A percentile compares a stretch with the other conserved stretches of the same genome.
These are phyloP conservation scores for Porites rus DNA, from an alignment of 92 coral and sea anemone species.

Conservation along the genomic window DNA sequence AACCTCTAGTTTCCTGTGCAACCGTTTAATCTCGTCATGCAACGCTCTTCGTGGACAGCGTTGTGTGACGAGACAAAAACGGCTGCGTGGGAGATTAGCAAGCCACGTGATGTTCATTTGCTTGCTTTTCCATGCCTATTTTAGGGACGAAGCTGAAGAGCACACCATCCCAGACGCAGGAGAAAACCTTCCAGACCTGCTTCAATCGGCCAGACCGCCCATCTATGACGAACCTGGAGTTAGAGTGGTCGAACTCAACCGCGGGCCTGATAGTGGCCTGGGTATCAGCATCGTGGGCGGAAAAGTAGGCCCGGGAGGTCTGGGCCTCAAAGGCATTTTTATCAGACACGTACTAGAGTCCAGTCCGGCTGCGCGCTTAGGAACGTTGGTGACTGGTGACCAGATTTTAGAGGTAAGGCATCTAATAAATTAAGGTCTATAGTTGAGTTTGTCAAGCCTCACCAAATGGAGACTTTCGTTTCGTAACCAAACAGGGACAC, in stretches of 20 bases:
- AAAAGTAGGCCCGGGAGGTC: constrained; percentile 74
- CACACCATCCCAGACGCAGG: constrained; percentile 24
- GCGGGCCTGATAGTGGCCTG: constrained; percentile 91
- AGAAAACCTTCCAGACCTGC: constrained; percentile 32
- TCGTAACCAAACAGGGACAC: too few relatives aligned
- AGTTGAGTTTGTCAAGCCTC: too few relatives aligned
- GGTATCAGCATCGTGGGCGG: constrained; percentile 99
- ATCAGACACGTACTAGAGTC: constrained; percentile 89
- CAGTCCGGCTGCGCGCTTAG: constrained; percentile 91
- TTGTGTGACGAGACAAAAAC: too few relatives aligned
- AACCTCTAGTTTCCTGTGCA: too few relatives aligned
- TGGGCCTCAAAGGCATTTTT: constrained; percentile 89
- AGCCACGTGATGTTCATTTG: too few relatives aligned
- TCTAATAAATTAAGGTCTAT: too few relatives aligned
- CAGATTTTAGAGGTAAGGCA: constrained; percentile 88
- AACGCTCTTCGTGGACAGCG: too few relatives aligned
- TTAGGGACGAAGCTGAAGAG: constrained; percentile 37
- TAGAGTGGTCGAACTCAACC: constrained; percentile 84
- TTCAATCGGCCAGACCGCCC: constrained; percentile 31
- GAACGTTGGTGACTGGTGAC: constrained; percentile 89
- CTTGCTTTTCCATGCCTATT: neutral
- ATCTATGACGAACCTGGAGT: constrained; percentile 50
- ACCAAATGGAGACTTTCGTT: too few relatives aligned
- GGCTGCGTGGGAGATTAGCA: too few relatives aligned
- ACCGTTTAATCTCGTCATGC: too few relatives aligned